A percentile compares a stretch with the other conserved stretches of the same genome.
Conservation (phyloP, 1,140 invertebrate genomes). For the Chionoecetes opilio region DNA sequence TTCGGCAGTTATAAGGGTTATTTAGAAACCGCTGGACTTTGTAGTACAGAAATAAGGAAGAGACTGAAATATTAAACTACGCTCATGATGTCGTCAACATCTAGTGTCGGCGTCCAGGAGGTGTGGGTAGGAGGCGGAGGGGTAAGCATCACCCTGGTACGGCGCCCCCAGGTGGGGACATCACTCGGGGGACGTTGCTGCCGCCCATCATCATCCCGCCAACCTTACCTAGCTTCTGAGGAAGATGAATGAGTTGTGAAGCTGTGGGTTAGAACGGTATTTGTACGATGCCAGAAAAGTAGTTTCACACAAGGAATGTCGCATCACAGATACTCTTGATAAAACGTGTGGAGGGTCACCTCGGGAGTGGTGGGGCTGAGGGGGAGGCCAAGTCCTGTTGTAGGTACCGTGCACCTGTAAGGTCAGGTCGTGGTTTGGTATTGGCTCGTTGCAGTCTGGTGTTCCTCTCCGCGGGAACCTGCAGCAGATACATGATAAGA, state of each 20-base stretch:
- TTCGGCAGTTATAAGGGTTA: too few relatives aligned
- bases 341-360: background rate
- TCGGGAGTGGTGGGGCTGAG: conserved; percentile 56
- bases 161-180: conserved; percentile 37
- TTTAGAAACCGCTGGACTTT: too few relatives aligned
- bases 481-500: background rate
- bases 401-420: conserved; percentile 68
- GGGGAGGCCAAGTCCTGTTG: conserved; percentile 40
- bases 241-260: background rate
- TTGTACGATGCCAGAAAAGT: too few relatives aligned
- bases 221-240: conserved; percentile 49
- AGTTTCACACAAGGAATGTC: too few relatives aligned
- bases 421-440: conserved; percentile 62
- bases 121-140: background rate
- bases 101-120: background rate
- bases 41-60: too few relatives aligned
- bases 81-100: conserved; percentile 48
- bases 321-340: too few relatives aligned
- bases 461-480: conserved; percentile 61
- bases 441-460: conserved; percentile 57
- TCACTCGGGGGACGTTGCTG: background rate
- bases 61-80: too few relatives aligned
- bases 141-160: background rate
- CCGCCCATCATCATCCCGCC: conserved; percentile 39
- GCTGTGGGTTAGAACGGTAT: too few relatives aligned